Conservation (phyloP, 2,113 vertebrate genomes). For the Gasterosteus nipponicus region DNA sequence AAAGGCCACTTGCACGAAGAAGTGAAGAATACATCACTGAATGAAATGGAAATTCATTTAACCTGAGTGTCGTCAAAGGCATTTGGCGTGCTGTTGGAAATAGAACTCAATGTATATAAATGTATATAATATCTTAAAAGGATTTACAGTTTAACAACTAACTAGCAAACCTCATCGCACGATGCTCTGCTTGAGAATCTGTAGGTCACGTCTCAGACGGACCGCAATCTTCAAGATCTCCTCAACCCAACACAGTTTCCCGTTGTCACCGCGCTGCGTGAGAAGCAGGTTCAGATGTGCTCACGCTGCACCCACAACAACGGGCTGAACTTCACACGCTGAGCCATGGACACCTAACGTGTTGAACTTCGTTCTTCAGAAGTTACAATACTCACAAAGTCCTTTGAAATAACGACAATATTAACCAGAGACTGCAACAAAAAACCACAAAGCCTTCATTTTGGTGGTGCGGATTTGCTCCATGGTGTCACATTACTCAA, state of each 20-base stretch:
- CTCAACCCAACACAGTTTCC: conserved; percentile 1
- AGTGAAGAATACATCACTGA: not conserved
- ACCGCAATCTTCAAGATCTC: conserved; percentile 21
- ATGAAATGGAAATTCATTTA: not conserved
- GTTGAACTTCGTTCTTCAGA: conserved; percentile 12
- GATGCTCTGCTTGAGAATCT: conserved; percentile 23
- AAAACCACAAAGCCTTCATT: not conserved
- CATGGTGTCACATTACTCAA: conserved; percentile 1
- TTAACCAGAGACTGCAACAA: conserved; percentile 28
- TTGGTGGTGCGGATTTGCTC: conserved; percentile 7
- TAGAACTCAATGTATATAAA: no score
- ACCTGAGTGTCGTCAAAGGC: not conserved
- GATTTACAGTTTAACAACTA: not conserved
- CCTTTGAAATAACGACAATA: conserved; percentile 12
- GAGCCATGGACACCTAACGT: not conserved
- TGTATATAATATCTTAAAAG: not conserved
- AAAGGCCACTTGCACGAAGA: not conserved
- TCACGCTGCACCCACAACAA: conserved; percentile 8
- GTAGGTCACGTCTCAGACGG: conserved; percentile 18
- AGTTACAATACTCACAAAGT: conserved; percentile 15
- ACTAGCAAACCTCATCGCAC: not conserved
- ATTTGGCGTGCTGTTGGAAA: no score
- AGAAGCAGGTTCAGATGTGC: conserved; percentile 16
- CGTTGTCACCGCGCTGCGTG: not conserved
- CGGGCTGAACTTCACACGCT: conserved; percentile 2